Base-by-base conservation (phyloP, 2,888 invertebrate species). In the Sphaeridia pumilis region DNA sequence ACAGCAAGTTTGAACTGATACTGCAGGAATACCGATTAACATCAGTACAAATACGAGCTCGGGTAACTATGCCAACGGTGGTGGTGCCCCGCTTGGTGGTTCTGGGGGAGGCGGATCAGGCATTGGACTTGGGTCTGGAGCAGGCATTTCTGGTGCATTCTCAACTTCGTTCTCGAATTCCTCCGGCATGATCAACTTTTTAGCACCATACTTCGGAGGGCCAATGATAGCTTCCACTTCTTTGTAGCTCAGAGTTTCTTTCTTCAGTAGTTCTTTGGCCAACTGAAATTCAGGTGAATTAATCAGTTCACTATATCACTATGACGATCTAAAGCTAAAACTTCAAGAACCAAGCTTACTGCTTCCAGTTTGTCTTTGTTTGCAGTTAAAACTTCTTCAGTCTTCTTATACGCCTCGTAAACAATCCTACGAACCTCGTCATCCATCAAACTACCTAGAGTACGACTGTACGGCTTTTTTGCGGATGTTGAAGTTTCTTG, bases 181-280 rank as follows among this genome's bases (percentile, higher is more conserved):
- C 0, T 83, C 79, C 0, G 83, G 81, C 58, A 87, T 87, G 36
- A 88, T 78, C 51, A 83, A 74, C 66, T 84, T 85, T 51, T 79
- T 76, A 26, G 70, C 66, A 0, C 82, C 82, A 68, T 77, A 79
- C 0, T 86, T 83, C 1, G 95, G 93, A 1, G 90, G 87, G 0
- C 98, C 98, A 58, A 98, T 81, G 45, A 98, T 75, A 7, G 74
- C 71, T 66, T 87, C 84, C 2, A 98, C 83, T 66, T 98, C 88
- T 56, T 89, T 83, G 69, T 88, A 89, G 67, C 84, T 87, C 4
- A 99, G 72, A 0, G 95, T 90, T 74, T 98, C 98, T 67, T 82
- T 87, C 67, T 86, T 82, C 25, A 97, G 68, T 25, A 98, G 75
- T 14, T 81, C 80, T 69, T 85, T 80, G 0, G 97, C 93, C 52